A percentile compares a stretch with the other conserved stretches of the same genome.
Evolutionary conservation across 2,113 vertebrate genomes (phyloP).

Genomic region (Dicrurus megarhynchus): DNA sequence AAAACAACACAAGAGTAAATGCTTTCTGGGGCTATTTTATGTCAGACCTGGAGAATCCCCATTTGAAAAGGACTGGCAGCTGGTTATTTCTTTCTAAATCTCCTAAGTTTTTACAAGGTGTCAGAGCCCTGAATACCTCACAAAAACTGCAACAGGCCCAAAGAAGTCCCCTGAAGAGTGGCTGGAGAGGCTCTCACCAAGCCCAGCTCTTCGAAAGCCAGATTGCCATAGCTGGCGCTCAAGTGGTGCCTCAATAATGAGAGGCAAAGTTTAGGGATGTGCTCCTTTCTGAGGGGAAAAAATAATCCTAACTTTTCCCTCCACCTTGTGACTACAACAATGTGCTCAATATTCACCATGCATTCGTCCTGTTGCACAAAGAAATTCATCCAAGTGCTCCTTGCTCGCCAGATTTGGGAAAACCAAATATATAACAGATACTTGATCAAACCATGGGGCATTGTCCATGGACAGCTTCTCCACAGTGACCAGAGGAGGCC

Average conservation of each 20-base stretch:
- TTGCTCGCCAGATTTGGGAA: background rate
- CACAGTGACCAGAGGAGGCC: background rate
- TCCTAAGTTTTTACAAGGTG: background rate
- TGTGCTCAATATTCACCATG: accelerated
- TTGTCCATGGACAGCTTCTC: background rate
- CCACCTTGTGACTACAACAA: background rate
- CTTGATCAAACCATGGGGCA: background rate
- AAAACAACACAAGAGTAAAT: background rate
- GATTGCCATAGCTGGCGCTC: accelerated
- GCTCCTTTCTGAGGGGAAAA: background rate
- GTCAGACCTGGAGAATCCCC: background rate
- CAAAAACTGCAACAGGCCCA: background rate
- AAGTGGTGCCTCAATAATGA: background rate
- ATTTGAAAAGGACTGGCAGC: background rate
- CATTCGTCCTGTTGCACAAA: background rate
- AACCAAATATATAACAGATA: background rate
- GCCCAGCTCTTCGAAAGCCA: background rate
- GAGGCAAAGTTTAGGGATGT: background rate
- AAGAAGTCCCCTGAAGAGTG: background rate
- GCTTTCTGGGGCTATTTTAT: background rate
- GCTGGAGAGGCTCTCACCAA: background rate
- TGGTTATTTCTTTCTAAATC: background rate
- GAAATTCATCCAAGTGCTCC: background rate
- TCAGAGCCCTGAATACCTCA: background rate
- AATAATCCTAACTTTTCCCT: background rate